phyloP scores from a whole-genome alignment of 2,113 vertebrate genomes.

The Galemys pyrenaicus region DNA sequence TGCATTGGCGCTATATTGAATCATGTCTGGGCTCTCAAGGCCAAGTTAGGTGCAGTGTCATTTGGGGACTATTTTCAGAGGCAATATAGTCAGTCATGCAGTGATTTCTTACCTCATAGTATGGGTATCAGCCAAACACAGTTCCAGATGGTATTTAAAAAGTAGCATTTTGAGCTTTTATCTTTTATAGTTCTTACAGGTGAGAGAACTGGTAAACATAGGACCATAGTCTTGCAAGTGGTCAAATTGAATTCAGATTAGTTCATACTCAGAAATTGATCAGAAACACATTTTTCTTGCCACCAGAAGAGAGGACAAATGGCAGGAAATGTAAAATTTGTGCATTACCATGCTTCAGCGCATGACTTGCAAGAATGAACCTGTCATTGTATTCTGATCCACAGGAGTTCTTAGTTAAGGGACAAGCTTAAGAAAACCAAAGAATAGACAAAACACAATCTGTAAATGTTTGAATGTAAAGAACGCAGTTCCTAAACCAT shows the following conservation, averaged over 20 bases:
- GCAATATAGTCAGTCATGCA: constrained; percentile 19
- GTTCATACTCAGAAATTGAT: constrained; percentile 29
- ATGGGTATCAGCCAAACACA: constrained; percentile 42
- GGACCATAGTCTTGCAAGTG: constrained; percentile 46
- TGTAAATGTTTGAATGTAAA: not conserved
- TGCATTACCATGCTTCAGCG: constrained; percentile 16
- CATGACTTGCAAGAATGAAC: constrained; percentile 58
- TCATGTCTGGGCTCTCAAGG: constrained; percentile 18
- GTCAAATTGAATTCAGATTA: constrained; percentile 62
- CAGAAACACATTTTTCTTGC: constrained; percentile 63
- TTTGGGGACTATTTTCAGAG: constrained; percentile 65
- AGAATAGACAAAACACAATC: not conserved
- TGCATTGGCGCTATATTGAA: not conserved
- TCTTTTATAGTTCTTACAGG: constrained; percentile 72
- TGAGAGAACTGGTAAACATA: constrained; percentile 55
- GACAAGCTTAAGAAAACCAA: not conserved
- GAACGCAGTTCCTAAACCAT: not conserved
- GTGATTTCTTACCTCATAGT: constrained; percentile 40
- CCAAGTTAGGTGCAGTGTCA: not conserved
- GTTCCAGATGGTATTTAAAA: constrained; percentile 59
- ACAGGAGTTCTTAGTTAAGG: not conserved
- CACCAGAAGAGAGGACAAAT: constrained; percentile 69
- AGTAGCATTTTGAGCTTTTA: constrained; percentile 38
- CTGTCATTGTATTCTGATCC: constrained; percentile 38
- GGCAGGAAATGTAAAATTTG: constrained; percentile 69